Percentiles rank a stretch among this genome's conserved stretches.
These are phyloP conservation scores for Brachylomia viminalis DNA, from an alignment of 2,888 invertebrate genomes.

Conservation along the genomic window DNA sequence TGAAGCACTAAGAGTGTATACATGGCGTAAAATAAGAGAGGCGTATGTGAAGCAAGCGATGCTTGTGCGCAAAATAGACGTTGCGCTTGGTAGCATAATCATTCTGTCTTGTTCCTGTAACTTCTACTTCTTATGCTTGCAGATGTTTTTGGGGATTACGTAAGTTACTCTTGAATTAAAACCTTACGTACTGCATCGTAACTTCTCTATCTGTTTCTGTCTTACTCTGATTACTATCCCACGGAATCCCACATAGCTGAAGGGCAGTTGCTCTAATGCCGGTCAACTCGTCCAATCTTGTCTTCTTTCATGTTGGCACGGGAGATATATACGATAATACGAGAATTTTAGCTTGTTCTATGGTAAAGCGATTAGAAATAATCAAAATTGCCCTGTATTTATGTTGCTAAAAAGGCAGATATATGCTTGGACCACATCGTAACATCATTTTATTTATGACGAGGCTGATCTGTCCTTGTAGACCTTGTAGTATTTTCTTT, in stretches of 20 bases:
- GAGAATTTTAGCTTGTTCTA: neutral
- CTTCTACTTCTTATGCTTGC: constrained; percentile 93
- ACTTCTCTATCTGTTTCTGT: neutral
- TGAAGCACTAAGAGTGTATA: constrained; percentile 71
- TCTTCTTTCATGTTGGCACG: neutral
- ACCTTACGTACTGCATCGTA: neutral
- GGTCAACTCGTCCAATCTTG: neutral
- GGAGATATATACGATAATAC: neutral
- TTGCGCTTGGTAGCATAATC: constrained; percentile 90
- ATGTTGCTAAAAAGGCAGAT: neutral
- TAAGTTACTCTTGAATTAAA: constrained; percentile 77
- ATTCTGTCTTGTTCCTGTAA: constrained; percentile 92
- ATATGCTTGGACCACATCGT: neutral
- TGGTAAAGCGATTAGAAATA: no score
- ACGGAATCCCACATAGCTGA: no score
- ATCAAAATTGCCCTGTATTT: neutral
- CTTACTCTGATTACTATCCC: neutral
- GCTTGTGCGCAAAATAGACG: constrained; percentile 90
- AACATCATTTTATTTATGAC: neutral
- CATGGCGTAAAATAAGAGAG: constrained; percentile 92
- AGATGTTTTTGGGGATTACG: constrained; percentile 92
- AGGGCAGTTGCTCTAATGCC: neutral
- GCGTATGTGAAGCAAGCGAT: constrained; percentile 92
- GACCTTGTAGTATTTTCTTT: no score
- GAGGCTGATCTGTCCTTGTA: neutral